Base-by-base conservation (phyloP, 1,140 invertebrate species). In the Diabrotica virgifera region DNA sequence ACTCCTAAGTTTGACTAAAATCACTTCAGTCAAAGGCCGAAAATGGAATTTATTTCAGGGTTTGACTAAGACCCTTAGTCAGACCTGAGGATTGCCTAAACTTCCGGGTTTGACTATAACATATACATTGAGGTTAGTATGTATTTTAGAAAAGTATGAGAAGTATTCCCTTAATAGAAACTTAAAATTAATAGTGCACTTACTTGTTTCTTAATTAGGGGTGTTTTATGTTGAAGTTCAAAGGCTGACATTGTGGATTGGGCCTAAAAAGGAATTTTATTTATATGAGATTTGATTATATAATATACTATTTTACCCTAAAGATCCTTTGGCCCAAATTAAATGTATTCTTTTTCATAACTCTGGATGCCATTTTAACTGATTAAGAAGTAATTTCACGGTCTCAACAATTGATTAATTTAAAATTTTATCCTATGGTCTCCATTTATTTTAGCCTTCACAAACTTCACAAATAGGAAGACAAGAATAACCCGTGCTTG, bases 151-250 rank as follows among this genome's bases (percentile, higher is more conserved):
- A 5, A 52, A n/a, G 11, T 11, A 6, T 52, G 11, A 52, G 5
- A 12, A 10, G n/a, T 52, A 12, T 24, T 13, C 14, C 6, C 24
- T 13, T 24, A 36, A 0, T 53, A 53, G 14, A 5, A 13, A 12
- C 36, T n/a, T 58, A 12, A 52, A 12, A 8, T 58, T 36, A 55
- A 54, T 10, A 24, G 24, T 24, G 54, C n/a, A 69, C 66, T 60
- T 80, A 84, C 82, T 37, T 77, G 74, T 75, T 81, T 83, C 72
- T 81, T 83, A 58, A 86, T 85, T 8, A 86, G 80, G 52, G 88
- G 87, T 63, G 84, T 87, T 77, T 88, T 89, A 70, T 89, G 87
- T 74, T 89, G 87, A 54, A 86, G 78, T 71, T 89, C 88, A 72
- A 87, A 89, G 63, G 85, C 85, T 12, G 86, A 88, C 73, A 73